Evolutionary conservation across 2,888 invertebrate genomes (phyloP).

Genomic region (Leptarthrus brevirostris): DNA sequence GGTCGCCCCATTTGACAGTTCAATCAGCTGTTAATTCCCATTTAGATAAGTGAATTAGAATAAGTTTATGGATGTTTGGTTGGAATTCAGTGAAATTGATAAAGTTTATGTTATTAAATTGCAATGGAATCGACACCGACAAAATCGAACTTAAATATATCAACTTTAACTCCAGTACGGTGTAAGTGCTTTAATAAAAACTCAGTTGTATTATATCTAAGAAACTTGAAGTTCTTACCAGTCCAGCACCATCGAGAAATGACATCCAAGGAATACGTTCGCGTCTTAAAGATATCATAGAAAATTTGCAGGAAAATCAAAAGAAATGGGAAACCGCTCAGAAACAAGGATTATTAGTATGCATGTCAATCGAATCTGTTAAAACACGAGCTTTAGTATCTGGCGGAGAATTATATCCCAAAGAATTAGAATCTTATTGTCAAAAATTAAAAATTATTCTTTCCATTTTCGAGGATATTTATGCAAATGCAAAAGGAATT

Average conservation of each 20-base stretch:
- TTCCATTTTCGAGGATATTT: slow-evolving; percentile 61
- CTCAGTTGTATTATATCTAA: background rate
- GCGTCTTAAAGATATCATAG: slow-evolving; percentile 58
- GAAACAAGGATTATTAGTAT: slow-evolving; percentile 61
- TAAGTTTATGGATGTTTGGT: too few species aligned
- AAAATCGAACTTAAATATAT: background rate
- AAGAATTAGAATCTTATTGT: slow-evolving; percentile 58
- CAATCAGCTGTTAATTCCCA: too few species aligned
- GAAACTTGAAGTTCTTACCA: background rate
- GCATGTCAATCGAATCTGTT: slow-evolving; percentile 62
- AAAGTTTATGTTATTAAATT: too few species aligned
- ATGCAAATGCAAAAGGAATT: slow-evolving; percentile 57
- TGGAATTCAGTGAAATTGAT: too few species aligned
- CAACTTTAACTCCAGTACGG: slow-evolving; percentile 5
- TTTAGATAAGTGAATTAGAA: too few species aligned
- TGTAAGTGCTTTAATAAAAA: too few species aligned
- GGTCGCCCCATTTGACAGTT: too few species aligned
- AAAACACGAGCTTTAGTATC: slow-evolving; percentile 60
- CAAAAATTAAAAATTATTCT: slow-evolving; percentile 62
- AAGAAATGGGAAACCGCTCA: slow-evolving; percentile 64
- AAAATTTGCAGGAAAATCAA: slow-evolving; percentile 59
- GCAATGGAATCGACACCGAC: slow-evolving; percentile 16
- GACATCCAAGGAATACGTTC: background rate
- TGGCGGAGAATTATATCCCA: slow-evolving; percentile 56
- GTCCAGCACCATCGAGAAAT: background rate